Percentiles rank a stretch among this genome's conserved stretches.
These are phyloP conservation scores for Microvelia longipes DNA, from an alignment of 1,140 invertebrate genomes.

Conservation along the genomic window DNA sequence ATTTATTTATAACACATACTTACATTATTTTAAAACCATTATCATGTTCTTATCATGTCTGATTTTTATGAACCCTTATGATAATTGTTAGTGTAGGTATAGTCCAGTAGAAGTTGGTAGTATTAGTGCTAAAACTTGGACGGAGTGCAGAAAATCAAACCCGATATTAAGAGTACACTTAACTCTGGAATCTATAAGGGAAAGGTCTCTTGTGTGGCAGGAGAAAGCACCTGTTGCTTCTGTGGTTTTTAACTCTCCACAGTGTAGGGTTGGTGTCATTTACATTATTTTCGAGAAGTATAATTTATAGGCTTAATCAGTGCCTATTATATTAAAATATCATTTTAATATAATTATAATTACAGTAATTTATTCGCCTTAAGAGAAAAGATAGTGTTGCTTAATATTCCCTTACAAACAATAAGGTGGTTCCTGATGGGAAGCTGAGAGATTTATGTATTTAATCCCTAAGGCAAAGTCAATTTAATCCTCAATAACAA, in stretches of 20 bases:
- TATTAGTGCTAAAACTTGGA: conserved; percentile 28
- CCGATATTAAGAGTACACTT: conserved; percentile 31
- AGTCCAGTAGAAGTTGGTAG: conserved; percentile 22
- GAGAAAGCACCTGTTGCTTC: conserved; percentile 34
- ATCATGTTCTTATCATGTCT: too few species aligned
- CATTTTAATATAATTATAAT: neutral
- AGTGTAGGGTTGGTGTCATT: conserved; percentile 30
- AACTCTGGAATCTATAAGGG: conserved; percentile 18
- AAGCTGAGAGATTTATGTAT: too few species aligned
- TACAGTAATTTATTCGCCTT: too few species aligned
- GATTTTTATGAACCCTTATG: too few species aligned
- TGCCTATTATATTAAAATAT: neutral
- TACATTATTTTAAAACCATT: too few species aligned
- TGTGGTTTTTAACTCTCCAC: conserved; percentile 33
- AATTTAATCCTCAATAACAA: too few species aligned
- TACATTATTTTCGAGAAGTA: neutral
- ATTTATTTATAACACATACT: too few species aligned
- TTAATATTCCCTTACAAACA: too few species aligned
- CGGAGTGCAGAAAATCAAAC: conserved; percentile 25
- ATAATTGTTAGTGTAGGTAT: conserved; percentile 9
- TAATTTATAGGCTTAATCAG: neutral
- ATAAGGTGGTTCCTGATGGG: too few species aligned
- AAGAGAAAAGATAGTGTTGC: too few species aligned
- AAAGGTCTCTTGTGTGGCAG: conserved; percentile 35
- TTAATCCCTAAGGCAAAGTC: too few species aligned